Evolutionary conservation across 2,797 vertebrate genomes (phyloP).

Genomic region (Rhabdomys pumilio): DNA sequence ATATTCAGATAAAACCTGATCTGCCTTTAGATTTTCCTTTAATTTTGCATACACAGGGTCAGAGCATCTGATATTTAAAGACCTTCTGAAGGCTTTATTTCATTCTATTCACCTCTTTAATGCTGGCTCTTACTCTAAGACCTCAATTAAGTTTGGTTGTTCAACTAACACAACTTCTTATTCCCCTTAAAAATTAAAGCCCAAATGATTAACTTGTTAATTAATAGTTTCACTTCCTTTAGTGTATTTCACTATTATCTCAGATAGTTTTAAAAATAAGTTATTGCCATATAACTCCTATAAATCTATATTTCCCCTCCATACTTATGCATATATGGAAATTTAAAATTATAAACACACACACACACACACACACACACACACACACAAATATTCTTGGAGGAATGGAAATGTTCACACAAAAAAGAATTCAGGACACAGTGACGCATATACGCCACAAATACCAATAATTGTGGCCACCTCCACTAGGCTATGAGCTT

Average conservation of each 20-base stretch:
- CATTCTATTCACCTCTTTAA: neutral
- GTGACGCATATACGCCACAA: neutral
- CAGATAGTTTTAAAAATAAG: slow-evolving; percentile 49
- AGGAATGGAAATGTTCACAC: neutral
- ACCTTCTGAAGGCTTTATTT: neutral
- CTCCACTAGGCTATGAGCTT: slow-evolving; percentile 6
- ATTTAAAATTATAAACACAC: neutral
- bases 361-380: neutral
- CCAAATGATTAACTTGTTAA: slow-evolving; percentile 41
- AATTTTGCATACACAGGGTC: neutral
- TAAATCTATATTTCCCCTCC: slow-evolving; percentile 35
- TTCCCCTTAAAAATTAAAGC: slow-evolving; percentile 17
- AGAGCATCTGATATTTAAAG: slow-evolving; percentile 31
- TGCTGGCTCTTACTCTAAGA: neutral
- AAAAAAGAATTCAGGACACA: slow-evolving; percentile 29
- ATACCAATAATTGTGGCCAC: neutral
- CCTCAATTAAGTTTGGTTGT: slow-evolving; percentile 8
- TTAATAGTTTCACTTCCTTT: slow-evolving; percentile 56
- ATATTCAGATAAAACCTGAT: neutral
- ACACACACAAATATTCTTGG: neutral
- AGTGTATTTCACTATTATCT: slow-evolving; percentile 31
- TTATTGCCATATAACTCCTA: slow-evolving; percentile 24
- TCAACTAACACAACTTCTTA: slow-evolving; percentile 29
- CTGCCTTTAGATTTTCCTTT: slow-evolving; percentile 7
- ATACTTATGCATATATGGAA: neutral